Percentiles rank a stretch among this genome's conserved stretches.
Conservation (phyloP, 2,797 vertebrate genomes). For the Heteromormyrus szaboi region DNA sequence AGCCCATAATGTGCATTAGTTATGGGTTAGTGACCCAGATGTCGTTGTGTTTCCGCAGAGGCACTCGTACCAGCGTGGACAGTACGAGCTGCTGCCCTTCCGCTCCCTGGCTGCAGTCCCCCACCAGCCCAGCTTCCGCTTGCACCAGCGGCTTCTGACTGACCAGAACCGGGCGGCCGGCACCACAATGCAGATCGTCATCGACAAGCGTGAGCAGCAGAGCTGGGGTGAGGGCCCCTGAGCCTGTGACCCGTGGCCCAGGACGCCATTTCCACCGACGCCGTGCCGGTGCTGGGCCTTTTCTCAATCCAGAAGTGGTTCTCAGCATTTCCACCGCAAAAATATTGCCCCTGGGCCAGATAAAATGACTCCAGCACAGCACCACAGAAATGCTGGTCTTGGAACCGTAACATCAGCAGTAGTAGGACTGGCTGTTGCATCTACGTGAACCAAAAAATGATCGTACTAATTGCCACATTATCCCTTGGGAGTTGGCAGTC, state of each 20-base stretch:
- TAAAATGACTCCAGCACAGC: neutral
- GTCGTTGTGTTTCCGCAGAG: constrained; percentile 45
- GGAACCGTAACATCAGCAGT: neutral
- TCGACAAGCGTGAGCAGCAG: constrained; percentile 67
- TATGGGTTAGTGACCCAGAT: neutral
- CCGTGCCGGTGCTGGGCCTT: neutral
- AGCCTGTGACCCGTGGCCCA: neutral
- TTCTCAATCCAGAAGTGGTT: neutral
- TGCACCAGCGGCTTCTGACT: constrained; percentile 52
- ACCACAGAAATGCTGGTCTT: neutral
- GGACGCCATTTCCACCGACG: neutral
- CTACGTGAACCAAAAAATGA: neutral
- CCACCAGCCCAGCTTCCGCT: constrained; percentile 50
- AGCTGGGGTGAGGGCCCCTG: constrained; percentile 53
- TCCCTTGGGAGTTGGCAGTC: neutral
- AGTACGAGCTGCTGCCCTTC: constrained; percentile 48
- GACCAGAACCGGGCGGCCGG: constrained; percentile 65
- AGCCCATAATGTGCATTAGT: neutral
- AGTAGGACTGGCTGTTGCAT: neutral
- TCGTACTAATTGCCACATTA: neutral
- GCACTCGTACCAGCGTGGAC: constrained; percentile 63
- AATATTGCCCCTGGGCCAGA: neutral
- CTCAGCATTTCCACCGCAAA: neutral
- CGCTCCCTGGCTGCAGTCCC: constrained; percentile 48
- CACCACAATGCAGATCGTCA: constrained; percentile 69